Base-by-base conservation (phyloP, 2,888 invertebrate genomes). In the Melinaea menophilus region DNA sequence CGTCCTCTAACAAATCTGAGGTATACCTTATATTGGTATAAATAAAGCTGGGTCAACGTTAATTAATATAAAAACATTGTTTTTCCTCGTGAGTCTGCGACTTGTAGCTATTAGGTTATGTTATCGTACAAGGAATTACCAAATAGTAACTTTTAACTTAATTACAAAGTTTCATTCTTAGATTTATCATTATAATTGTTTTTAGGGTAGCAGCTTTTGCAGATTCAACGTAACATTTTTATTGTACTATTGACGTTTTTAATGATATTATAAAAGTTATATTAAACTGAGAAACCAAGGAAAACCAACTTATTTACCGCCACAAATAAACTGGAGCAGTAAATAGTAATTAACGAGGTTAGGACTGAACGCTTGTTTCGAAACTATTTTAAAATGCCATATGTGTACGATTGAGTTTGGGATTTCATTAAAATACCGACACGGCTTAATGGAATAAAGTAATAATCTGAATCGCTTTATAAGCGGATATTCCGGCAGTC, bases 401-500 rank as follows among this genome's bases (percentile, higher is more conserved):
- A 65, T 64, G 65, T 63, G 63, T 67, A 58, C 57, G 68, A 67
- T 68, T 64, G 63, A 63, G 55, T 69, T 59, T 48, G 70, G 73
- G 51, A 62, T 74, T 74, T 72, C 73, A 75, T 76, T 78, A 76
- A 75, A 75, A 73, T 72, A 22, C 73, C 69, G 75, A 72, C 73
- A 72, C 69, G 62, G 66, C 69, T 68, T 68, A 70, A 71, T 71
- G 22, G 22, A 22, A 74, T 78, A 76, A 76, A 75, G 77, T 74
- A 79, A 77, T 80, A 79, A 79, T 77, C 78, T 72, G 59, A 71
- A 72, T 68, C 64, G 67, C 61, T 58, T 68, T 61, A 75, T 79
- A 78, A 79, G 77, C 75, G 75, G 79, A 78, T 79, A 75, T 74
- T 71, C 73, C 66, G 65, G 71, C 77, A 79, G 76, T 80, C 79